These are phyloP conservation scores for Cyprinodon variegatus DNA, from an alignment of 2,113 vertebrate species.

Conservation along the genomic window DNA sequence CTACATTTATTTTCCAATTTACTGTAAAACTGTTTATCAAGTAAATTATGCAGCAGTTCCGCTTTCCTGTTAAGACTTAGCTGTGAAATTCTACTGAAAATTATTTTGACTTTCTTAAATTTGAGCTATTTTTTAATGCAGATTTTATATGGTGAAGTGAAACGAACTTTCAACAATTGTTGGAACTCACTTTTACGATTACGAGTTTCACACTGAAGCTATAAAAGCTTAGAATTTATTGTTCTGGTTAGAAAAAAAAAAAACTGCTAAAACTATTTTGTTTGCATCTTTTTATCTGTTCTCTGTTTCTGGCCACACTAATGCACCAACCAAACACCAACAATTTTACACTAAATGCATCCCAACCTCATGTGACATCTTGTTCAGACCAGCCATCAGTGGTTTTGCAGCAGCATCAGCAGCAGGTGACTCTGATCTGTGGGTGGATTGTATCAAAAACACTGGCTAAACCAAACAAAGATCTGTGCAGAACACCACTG, in stretches of 20 bases:
- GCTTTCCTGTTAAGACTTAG: no score
- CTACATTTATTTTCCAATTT: not conserved
- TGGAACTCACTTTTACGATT: not conserved
- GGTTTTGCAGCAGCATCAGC: slow-evolving; percentile 18
- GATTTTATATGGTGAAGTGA: not conserved
- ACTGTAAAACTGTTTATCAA: not conserved
- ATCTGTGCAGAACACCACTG: slow-evolving; percentile 80
- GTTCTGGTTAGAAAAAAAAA: not conserved
- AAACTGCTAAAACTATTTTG: not conserved
- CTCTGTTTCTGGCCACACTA: not conserved
- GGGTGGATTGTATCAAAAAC: slow-evolving; percentile 26
- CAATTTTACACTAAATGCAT: not conserved
- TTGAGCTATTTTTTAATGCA: not conserved
- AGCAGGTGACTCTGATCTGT: slow-evolving; percentile 36
- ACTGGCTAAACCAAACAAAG: slow-evolving; percentile 82
- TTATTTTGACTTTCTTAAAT: not conserved
- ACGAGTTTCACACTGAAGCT: not conserved
- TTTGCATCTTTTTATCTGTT: not conserved
- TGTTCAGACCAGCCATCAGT: not conserved
- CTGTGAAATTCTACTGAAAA: not conserved
- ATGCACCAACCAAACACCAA: not conserved
- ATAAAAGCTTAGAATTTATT: not conserved
- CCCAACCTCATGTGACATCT: not conserved
- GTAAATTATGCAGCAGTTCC: not conserved
- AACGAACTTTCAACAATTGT: not conserved